Evolutionary conservation across 2,888 invertebrate species (phyloP).

Genomic region (Rhorus exstirpatorius): DNA sequence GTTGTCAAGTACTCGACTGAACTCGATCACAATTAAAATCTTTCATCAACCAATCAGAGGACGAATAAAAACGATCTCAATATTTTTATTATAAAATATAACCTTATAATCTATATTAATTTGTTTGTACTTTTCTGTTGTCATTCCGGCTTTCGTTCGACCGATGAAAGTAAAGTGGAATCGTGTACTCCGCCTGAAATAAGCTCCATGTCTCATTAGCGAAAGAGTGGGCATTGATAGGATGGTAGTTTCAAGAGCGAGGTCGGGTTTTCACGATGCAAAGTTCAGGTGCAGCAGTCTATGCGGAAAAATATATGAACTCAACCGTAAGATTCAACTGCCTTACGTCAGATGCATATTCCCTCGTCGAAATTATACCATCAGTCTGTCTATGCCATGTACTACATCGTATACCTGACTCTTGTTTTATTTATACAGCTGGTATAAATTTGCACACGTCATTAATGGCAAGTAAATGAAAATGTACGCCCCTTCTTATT

Average conservation of each 20-base stretch:
- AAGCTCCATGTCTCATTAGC: constrained; percentile 47
- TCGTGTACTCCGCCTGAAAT: not conserved
- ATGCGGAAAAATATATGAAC: constrained; percentile 36
- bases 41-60: too few species aligned
- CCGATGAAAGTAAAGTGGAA: constrained; percentile 20
- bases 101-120: not conserved
- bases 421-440: not conserved
- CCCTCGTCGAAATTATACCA: constrained; percentile 5
- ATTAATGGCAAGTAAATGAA: constrained; percentile 11
- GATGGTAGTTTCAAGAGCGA: not conserved
- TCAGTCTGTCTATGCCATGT: not conserved
- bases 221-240: constrained; percentile 36
- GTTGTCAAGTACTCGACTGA: too few species aligned
- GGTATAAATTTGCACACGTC: not conserved
- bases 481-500: constrained; percentile 1
- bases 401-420: not conserved
- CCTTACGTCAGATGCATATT: constrained; percentile 39
- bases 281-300: not conserved
- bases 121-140: not conserved
- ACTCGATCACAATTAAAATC: too few species aligned
- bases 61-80: too few species aligned
- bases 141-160: not conserved
- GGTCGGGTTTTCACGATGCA: constrained; percentile 1
- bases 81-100: too few species aligned
- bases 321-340: not conserved